Evolutionary conservation across 2,113 vertebrate species (phyloP), one percentile per base, ranked within the genome.

Genomic region (Nansenia antarctica): DNA sequence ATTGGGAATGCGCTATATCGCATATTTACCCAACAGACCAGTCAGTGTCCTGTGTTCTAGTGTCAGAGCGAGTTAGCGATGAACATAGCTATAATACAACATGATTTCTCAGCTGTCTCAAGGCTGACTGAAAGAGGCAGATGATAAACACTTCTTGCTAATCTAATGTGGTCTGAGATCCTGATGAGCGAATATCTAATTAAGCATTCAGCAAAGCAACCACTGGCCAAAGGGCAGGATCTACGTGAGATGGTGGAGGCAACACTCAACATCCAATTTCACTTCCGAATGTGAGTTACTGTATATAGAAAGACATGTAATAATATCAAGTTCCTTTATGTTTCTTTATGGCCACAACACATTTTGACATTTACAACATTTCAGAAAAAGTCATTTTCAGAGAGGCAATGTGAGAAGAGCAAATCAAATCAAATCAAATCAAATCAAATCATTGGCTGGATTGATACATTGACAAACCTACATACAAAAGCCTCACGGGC

Each of bases 121-220:
- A 49, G 45, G 9, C 18, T 39, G 37, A 53, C 5, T 53, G 49
- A 53, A 24, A 53, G 18, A 53, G 49, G 49, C n/a, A n/a, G 18
- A 9, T 20, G 20, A 53, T 24, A 14, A 27, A 24, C 54, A 29
- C 27, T 29, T 26, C 27, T 5, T 27, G 27, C 54, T 57, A 29
- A 26, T 57, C 24, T 57, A 12, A 18, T 29, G 54, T 27, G 26
- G n/a, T 37, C n/a, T 14, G 60, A 9, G n/a, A 20, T 39, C 15
- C 42, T 14, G 42, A 65, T 52, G 27, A 52, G 18, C 42, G 42
- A 11, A 52, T 65, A 31, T 65, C 62, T 65, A 65, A 65, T 65
- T 65, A 52, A 49, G 18, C 2, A 49, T n/a, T 15, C 42, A 2
- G 42, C 14, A 65, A 31, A 65, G 29, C 62, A 49, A 49, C 20